Conservation (phyloP, 2,888 invertebrate genomes). For the Ormia ochracea region DNA sequence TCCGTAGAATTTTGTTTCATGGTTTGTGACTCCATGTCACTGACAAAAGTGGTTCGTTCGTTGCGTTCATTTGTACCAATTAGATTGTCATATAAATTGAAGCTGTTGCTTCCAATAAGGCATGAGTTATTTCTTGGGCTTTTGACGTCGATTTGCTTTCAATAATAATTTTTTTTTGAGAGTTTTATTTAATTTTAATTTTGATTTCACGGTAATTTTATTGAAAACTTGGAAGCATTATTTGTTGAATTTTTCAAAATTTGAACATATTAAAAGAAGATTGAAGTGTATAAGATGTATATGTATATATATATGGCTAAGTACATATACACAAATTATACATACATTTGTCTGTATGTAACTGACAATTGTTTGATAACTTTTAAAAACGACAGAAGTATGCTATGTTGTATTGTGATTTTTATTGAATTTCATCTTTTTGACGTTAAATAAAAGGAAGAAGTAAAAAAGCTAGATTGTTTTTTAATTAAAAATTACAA, state of each 20-base stretch:
- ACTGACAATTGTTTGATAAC: too few relatives aligned
- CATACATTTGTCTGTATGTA: too few relatives aligned
- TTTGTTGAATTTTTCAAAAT: background rate
- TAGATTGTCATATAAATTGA: slow-evolving; percentile 68
- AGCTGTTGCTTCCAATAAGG: slow-evolving; percentile 67
- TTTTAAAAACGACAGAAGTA: too few relatives aligned
- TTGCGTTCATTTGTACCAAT: slow-evolving; percentile 23
- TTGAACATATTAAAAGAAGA: background rate
- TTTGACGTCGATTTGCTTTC: background rate
- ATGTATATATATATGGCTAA: too few relatives aligned
- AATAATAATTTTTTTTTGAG: background rate
- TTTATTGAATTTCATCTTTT: too few relatives aligned
- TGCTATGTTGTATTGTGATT: too few relatives aligned
- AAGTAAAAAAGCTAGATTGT: too few relatives aligned
- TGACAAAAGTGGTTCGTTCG: background rate
- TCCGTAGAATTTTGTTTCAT: slow-evolving; percentile 58
- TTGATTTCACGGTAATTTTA: background rate
- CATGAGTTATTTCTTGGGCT: background rate
- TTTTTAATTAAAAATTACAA: too few relatives aligned
- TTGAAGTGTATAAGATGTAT: too few relatives aligned
- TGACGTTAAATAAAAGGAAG: too few relatives aligned
- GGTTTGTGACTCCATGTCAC: background rate
- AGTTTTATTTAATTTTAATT: background rate
- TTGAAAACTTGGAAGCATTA: background rate
- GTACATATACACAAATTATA: too few relatives aligned